Percentiles rank a stretch among this genome's conserved stretches.
Conservation (phyloP, 2,888 invertebrate genomes). For the Ommatoiulus sabulosus region DNA sequence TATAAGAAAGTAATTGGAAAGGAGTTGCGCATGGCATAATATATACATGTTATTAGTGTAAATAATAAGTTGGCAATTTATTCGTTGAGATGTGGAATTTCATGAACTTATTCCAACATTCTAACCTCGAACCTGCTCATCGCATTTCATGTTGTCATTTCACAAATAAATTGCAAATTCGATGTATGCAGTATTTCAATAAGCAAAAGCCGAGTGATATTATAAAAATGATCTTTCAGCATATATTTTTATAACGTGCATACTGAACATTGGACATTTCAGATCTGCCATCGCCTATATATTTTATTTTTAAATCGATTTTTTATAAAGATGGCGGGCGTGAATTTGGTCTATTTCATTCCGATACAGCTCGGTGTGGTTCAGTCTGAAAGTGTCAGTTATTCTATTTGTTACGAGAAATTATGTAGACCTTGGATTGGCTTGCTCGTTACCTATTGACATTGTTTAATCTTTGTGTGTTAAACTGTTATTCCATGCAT, state of each 20-base stretch:
- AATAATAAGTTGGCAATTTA: neutral
- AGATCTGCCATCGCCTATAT: no score
- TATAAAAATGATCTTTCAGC: neutral
- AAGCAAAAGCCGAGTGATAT: neutral
- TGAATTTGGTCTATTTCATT: neutral
- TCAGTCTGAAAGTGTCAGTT: neutral
- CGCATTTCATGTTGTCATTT: neutral
- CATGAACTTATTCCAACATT: neutral
- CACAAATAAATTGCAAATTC: neutral
- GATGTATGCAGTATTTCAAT: neutral
- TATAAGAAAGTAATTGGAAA: neutral
- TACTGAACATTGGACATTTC: no score
- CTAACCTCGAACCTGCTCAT: neutral
- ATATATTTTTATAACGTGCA: neutral
- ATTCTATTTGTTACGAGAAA: neutral
- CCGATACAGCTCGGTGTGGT: neutral
- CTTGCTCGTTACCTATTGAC: neutral
- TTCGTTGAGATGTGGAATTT: neutral
- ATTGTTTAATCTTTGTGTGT: neutral
- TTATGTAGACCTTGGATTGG: neutral
- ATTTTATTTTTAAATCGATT: no score
- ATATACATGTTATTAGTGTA: neutral
- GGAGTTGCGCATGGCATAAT: neutral
- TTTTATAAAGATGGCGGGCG: no score
- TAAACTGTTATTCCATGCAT: slow-evolving; percentile 54